Evolutionary conservation across 2,888 invertebrate species (phyloP).

Genomic region (Parnassius glacialis): DNA sequence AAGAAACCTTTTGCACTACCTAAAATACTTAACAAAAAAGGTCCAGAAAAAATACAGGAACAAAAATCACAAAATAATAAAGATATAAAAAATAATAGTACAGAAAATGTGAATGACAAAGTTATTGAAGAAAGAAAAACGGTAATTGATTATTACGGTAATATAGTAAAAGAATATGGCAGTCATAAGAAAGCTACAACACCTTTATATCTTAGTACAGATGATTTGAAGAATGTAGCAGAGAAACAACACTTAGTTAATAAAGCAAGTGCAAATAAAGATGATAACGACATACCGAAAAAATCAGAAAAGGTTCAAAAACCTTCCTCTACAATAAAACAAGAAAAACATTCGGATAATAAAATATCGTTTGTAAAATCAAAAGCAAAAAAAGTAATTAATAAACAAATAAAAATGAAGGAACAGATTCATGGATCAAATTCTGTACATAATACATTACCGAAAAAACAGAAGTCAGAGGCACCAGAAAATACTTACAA

Average conservation of each 20-base stretch:
- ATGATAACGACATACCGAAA: conserved; percentile 29
- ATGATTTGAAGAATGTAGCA: conserved; percentile 82
- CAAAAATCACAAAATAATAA: conserved; percentile 31
- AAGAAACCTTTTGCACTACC: conserved; percentile 58
- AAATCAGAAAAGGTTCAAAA: conserved; percentile 35
- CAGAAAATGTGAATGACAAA: conserved; percentile 54
- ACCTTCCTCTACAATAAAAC: conserved; percentile 7
- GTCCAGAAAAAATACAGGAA: conserved; percentile 46
- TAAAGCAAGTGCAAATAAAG: conserved; percentile 41
- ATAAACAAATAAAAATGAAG: neutral
- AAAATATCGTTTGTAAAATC: conserved; percentile 3
- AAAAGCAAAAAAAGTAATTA: conserved; percentile 10
- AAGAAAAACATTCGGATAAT: neutral
- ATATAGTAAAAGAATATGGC: conserved; percentile 87
- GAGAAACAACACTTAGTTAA: conserved; percentile 67
- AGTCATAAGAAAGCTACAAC: conserved; percentile 69
- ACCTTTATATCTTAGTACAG: conserved; percentile 82
- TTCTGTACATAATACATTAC: conserved; percentile 6
- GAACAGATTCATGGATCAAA: neutral
- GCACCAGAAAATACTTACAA: conserved; percentile 33
- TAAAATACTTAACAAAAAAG: conserved; percentile 64
- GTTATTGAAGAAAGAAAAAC: conserved; percentile 84
- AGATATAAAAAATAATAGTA: conserved; percentile 40
- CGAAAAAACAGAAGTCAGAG: conserved; percentile 34
- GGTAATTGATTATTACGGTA: conserved; percentile 89